Evolutionary conservation across 2,888 invertebrate genomes (phyloP).

Genomic region (Lissonota sp.): DNA sequence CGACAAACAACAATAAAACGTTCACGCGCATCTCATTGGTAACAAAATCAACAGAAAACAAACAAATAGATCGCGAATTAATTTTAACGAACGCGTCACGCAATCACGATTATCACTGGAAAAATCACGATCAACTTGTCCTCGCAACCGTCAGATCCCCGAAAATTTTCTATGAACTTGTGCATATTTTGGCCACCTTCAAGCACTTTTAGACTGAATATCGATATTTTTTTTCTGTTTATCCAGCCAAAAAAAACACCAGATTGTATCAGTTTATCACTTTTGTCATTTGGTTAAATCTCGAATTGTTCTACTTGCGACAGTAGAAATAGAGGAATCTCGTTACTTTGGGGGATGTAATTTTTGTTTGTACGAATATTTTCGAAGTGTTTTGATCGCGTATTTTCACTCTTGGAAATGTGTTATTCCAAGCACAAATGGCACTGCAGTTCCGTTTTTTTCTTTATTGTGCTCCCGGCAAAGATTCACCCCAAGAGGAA

Average conservation of each 20-base stretch:
- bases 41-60: constrained; percentile 5
- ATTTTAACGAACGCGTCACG: constrained; percentile 1
- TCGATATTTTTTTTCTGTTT: not conserved
- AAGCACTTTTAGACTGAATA: constrained; percentile 18
- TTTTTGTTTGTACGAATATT: not conserved
- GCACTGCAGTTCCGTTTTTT: not conserved
- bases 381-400: not conserved
- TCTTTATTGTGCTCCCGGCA: not conserved
- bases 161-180: constrained; percentile 7
- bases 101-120: not conserved
- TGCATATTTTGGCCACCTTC: constrained; percentile 11
- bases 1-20: not conserved
- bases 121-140: not conserved
- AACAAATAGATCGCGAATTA: too few relatives aligned
- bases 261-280: constrained; percentile 16
- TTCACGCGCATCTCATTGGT: not conserved
- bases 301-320: not conserved
- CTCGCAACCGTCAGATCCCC: not conserved
- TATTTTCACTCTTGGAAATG: not conserved
- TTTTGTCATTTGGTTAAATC: not conserved
- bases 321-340: not conserved
- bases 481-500: not conserved
- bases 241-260: constrained; percentile 15
- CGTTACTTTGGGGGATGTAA: not conserved
- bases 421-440: not conserved